These are phyloP conservation scores for Nycticorax nycticorax DNA, from an alignment of 2,113 vertebrate genomes.

Conservation along the genomic window DNA sequence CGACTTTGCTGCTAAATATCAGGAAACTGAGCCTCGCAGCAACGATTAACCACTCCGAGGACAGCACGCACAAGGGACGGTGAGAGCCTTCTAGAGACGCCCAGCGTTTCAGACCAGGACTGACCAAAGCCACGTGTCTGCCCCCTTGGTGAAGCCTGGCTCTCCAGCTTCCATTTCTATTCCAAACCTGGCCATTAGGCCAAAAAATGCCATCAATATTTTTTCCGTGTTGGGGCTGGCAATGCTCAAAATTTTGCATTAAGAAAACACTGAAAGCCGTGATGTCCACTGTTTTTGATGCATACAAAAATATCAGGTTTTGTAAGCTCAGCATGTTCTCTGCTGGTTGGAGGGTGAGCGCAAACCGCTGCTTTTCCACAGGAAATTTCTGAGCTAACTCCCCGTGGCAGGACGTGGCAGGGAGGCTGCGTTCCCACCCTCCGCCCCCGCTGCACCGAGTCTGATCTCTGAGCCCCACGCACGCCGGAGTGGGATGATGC, in stretches of 20 bases:
- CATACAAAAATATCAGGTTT: not conserved
- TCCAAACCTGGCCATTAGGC: not conserved
- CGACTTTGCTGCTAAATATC: not conserved
- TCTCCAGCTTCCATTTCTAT: not conserved
- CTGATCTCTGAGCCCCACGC: rapidly evolving
- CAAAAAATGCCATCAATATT: not conserved
- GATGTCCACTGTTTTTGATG: not conserved
- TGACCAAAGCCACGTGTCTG: not conserved
- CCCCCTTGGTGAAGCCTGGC: not conserved
- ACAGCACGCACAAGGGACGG: not conserved
- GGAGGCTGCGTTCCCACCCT: not conserved
- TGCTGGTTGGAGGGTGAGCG: not conserved
- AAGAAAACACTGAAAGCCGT: not conserved
- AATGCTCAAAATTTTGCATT: not conserved
- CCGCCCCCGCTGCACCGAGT: not conserved
- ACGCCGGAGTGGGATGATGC: rapidly evolving
- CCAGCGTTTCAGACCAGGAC: not conserved
- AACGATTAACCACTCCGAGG: not conserved
- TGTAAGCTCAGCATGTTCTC: not conserved
- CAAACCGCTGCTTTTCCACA: not conserved
- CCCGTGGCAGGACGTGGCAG: not conserved
- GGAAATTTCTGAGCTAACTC: not conserved
- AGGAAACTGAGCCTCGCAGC: not conserved
- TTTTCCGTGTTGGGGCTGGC: not conserved
- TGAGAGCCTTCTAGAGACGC: not conserved